Evolutionary conservation across 64 coral and sea anemone genomes (phyloP).

Genomic region (Pocillopora verrucosa): DNA sequence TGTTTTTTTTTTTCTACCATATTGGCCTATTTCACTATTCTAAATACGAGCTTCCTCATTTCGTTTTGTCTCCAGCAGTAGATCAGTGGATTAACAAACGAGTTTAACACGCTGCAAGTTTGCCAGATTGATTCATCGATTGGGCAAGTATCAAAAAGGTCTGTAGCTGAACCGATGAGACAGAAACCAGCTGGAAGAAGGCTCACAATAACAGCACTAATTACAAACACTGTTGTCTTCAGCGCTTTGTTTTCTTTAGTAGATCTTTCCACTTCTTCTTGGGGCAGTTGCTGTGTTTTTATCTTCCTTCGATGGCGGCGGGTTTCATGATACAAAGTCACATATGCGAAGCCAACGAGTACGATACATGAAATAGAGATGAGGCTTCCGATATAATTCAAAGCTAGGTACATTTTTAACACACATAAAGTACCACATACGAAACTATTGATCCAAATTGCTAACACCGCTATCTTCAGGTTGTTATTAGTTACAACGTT

Average conservation of each 20-base stretch:
- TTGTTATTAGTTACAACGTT: not conserved
- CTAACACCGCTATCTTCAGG: not conserved
- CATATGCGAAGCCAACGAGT: not conserved
- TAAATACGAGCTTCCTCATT: slow-evolving; percentile 9
- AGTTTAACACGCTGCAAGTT: not conserved
- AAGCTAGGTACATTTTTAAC: not conserved
- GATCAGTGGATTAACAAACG: not conserved
- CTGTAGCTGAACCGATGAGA: not conserved
- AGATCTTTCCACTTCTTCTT: not conserved
- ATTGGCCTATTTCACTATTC: not conserved
- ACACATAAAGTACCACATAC: not conserved
- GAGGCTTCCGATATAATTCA: not conserved
- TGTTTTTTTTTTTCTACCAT: no score
- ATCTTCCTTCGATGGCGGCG: not conserved
- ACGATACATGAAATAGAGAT: not conserved
- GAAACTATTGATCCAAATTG: not conserved
- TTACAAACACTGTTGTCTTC: not conserved
- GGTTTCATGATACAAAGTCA: not conserved
- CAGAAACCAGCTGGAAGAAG: not conserved
- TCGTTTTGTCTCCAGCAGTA: slow-evolving; percentile 2
- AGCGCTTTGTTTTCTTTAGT: not conserved
- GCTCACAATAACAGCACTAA: not conserved
- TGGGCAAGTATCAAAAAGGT: no score
- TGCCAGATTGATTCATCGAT: no score
- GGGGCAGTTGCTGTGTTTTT: not conserved